A percentile compares a stretch with the other conserved stretches of the same genome.
phyloP scores from a whole-genome alignment of 2,797 vertebrate species.

The Neopelma chrysocephalum region DNA sequence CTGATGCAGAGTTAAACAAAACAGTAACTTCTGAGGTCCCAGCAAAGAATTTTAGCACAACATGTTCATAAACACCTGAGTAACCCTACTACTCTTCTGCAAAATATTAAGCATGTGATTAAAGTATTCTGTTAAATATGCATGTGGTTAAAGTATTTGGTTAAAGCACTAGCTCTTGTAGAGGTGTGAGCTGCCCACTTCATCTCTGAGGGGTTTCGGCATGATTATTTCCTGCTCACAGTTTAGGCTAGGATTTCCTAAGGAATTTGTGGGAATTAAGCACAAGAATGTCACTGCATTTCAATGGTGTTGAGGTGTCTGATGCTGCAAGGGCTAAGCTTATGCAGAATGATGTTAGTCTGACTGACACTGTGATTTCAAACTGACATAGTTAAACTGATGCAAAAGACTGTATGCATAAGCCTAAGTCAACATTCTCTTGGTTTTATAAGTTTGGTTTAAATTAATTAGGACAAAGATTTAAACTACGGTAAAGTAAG shows the following conservation, averaged over 20 bases:
- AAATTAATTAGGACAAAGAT: slow-evolving; percentile 6
- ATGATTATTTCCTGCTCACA: neutral
- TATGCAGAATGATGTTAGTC: neutral
- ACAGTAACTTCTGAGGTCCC: neutral
- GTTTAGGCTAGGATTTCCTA: neutral
- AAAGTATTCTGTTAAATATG: neutral
- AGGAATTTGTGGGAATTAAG: neutral
- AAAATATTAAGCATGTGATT: neutral
- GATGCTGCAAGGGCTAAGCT: neutral
- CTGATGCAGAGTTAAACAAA: neutral
- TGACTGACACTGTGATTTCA: neutral
- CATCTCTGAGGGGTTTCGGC: neutral
- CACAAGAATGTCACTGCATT: neutral
- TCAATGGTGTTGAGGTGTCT: neutral
- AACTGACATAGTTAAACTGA: neutral
- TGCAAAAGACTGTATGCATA: neutral
- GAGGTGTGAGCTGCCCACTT: neutral
- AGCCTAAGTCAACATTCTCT: neutral
- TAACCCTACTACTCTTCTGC: neutral
- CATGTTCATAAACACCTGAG: neutral
- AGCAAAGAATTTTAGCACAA: neutral
- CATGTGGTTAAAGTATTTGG: neutral
- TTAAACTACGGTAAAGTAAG: neutral
- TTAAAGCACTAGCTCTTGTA: neutral
- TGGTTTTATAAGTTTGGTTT: neutral